These are phyloP conservation scores for Dendrocopos noguchii DNA, from an alignment of 2,113 vertebrate species.

Conservation along the genomic window DNA sequence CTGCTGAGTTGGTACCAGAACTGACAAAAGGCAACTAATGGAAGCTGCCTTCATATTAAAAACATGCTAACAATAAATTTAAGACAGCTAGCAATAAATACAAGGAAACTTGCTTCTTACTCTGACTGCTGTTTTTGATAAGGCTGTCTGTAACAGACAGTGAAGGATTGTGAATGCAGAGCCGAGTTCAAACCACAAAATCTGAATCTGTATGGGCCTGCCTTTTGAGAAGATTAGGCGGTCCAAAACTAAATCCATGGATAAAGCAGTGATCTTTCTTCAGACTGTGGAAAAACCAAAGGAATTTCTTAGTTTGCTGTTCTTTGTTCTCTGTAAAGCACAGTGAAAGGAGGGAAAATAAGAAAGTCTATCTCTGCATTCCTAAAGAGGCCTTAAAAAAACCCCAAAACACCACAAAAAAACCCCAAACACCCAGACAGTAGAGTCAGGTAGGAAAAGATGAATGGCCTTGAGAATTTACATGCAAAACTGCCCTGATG, in stretches of 20 bases:
- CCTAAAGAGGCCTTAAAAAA: neutral
- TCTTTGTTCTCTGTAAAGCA: conserved; percentile 53
- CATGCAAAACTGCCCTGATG: neutral
- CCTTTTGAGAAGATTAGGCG: conserved; percentile 42
- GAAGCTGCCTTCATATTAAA: neutral
- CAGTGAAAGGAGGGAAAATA: conserved; percentile 42
- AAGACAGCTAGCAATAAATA: neutral
- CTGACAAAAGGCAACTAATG: neutral
- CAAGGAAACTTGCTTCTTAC: neutral
- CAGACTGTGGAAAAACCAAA: conserved; percentile 16
- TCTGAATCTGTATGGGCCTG: conserved; percentile 22
- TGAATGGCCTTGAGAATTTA: conserved; percentile 56
- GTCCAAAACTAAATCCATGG: conserved; percentile 28
- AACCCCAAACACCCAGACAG: neutral
- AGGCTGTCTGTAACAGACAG: neutral
- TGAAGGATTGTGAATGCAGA: neutral
- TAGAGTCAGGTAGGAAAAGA: conserved; percentile 42
- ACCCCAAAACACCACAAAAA: neutral
- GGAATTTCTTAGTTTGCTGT: conserved; percentile 55
- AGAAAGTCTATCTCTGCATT: neutral
- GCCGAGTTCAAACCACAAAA: conserved; percentile 38
- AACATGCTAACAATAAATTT: neutral
- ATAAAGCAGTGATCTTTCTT: conserved; percentile 37
- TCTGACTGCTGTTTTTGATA: neutral
- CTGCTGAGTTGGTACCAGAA: neutral